Evolutionary conservation across 1,140 invertebrate genomes (phyloP).

Genomic region (Trigoniulus corallinus): DNA sequence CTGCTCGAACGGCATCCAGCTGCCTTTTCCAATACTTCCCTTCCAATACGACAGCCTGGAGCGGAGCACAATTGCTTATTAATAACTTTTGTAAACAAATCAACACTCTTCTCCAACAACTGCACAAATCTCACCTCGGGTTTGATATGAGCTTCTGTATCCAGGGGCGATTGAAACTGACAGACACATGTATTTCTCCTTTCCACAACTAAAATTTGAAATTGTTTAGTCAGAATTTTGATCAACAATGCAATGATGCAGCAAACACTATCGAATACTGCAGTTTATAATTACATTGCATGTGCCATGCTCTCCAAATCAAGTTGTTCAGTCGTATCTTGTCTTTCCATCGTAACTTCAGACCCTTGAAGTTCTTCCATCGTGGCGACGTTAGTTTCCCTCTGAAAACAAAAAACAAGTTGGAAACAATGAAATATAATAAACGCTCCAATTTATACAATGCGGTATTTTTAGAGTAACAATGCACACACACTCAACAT

Average conservation of each 20-base stretch:
- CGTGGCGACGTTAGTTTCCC: constrained; percentile 96
- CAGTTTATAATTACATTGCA: constrained; percentile 75
- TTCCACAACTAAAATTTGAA: constrained; percentile 61
- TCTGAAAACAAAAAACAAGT: constrained; percentile 33
- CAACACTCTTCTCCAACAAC: background rate
- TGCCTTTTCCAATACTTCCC: constrained; percentile 99
- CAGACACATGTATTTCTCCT: constrained; percentile 76
- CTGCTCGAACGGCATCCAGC: constrained; percentile 86
- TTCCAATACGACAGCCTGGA: constrained; percentile 79
- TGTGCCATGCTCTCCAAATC: constrained; percentile 99
- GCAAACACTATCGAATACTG: background rate
- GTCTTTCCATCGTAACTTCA: constrained; percentile 90
- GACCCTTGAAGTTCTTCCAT: constrained; percentile 99
- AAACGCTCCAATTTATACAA: no score
- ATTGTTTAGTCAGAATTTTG: no score
- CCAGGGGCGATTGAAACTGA: constrained; percentile 86
- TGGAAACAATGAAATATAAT: background rate
- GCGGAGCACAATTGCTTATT: no score
- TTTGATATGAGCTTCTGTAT: constrained; percentile 86
- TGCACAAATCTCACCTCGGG: constrained; percentile 63
- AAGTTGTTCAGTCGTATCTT: constrained; percentile 98
- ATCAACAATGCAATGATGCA: no score
- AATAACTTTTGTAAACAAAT: no score
- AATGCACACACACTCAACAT: no score
- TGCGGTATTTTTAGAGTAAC: no score